These are phyloP conservation scores for Caligus rogercresseyi DNA, from an alignment of 1,140 invertebrate species.

Conservation along the genomic window DNA sequence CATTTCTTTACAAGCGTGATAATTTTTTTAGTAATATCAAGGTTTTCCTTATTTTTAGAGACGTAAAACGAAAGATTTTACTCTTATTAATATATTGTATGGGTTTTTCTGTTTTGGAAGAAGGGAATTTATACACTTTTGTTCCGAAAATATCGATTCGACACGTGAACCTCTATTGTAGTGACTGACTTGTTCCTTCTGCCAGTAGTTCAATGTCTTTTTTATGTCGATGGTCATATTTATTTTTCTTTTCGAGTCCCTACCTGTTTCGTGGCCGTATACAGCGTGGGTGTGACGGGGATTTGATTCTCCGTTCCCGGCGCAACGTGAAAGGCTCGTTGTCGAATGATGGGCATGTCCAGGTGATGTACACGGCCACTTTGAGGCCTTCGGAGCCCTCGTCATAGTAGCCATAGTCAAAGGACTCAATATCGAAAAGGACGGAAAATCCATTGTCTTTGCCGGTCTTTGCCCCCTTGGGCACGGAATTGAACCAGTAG, in stretches of 20 bases:
- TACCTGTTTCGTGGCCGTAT: conserved; percentile 16
- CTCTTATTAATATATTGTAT: too few species aligned
- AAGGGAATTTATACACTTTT: too few species aligned
- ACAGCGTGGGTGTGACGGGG: conserved; percentile 16
- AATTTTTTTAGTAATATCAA: too few species aligned
- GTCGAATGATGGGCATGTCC: conserved; percentile 20
- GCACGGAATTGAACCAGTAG: conserved; percentile 19
- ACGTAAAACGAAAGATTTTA: too few species aligned
- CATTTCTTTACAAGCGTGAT: too few species aligned
- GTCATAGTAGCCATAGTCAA: conserved; percentile 20
- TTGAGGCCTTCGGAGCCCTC: conserved; percentile 18
- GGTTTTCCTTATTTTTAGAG: too few species aligned
- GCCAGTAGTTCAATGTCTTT: too few species aligned
- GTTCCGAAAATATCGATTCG: too few species aligned
- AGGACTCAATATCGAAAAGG: conserved; percentile 20
- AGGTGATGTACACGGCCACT: conserved; percentile 17
- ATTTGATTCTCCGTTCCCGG: conserved; percentile 20
- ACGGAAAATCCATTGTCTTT: conserved; percentile 21
- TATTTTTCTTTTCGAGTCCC: background rate
- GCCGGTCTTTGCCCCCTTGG: conserved; percentile 18
- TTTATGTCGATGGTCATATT: background rate
- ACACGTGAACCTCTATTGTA: too few species aligned
- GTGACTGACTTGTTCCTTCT: too few species aligned
- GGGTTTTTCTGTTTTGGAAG: too few species aligned
- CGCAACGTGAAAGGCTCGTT: conserved; percentile 19